Base-by-base conservation (phyloP, 2,797 vertebrate species). In the Enteromius mattozi region DNA sequence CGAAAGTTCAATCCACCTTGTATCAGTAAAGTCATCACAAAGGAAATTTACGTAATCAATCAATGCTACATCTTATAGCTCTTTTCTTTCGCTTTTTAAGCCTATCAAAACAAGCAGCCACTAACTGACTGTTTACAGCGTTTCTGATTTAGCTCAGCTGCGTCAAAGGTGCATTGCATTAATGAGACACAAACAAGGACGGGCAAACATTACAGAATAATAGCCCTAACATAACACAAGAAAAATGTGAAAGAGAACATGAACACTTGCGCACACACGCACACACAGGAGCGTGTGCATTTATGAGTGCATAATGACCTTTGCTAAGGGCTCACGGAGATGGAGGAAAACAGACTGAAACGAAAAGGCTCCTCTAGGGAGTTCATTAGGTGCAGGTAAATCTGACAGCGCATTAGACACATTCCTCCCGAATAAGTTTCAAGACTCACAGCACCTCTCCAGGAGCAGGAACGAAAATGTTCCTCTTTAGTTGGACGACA, bases 291-390 rank as follows among this genome's bases (percentile, higher is more conserved):
- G 47, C 13, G 56, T 81, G 88, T 77, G 87, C 61, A 84, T 87
- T 88, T 88, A 86, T 83, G 86, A 85, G 84, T 51, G 63, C 78
- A 88, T 84, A 87, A 88, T 89, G 87, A 89, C 89, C 85, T 87
- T 87, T 90, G 80, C 83, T 81, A 77, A 87, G 78, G 80, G 82
- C 87, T 88, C 79, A 83, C 54, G 42, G 85, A 84, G 59, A 81
- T 75, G 83, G 87, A 80, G 81, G 84, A 88, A 87, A 78, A 87
- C 68, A 84, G 83, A 86, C 59, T 83, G 79, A 88, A 86, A 88
- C 40, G 69, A 69, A 85, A 85, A 77, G 84, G 75, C 82, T 65
- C 76, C 79, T 87, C 86, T n/a, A 42, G 88, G 86, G 86, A 87
- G 75, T 85, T 86, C 87, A 86, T 88, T 86, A 89, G 56, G 83